Conservation (phyloP, 2,888 invertebrate species). For the Uloborus plumipes region DNA sequence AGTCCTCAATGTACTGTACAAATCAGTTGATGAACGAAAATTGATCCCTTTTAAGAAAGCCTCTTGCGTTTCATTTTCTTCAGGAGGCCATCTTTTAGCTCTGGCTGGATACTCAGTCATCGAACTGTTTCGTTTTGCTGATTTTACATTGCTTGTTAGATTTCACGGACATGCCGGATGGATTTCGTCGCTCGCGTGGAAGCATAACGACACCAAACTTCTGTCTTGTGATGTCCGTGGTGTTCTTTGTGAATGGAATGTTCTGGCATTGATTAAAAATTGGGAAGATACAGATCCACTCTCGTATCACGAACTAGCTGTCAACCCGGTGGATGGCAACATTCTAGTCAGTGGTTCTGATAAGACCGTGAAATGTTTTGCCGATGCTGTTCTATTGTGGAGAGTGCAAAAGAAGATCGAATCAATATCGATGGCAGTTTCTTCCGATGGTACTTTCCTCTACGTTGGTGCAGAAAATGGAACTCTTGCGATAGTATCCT, state of each 20-base stretch:
- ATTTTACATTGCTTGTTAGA: conserved; percentile 11
- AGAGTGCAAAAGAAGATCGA: not conserved
- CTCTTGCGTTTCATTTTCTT: conserved; percentile 9
- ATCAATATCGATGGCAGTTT: not conserved
- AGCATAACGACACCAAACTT: conserved; percentile 29
- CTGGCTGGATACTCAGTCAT: conserved; percentile 7
- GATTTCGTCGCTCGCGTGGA: conserved; percentile 25
- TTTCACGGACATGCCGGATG: conserved; percentile 36
- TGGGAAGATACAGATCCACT: conserved; percentile 32
- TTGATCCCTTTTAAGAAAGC: conserved; percentile 3
- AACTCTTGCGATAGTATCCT: not conserved
- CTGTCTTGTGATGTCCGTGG: conserved; percentile 34
- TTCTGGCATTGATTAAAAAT: conserved; percentile 7
- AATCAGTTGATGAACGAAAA: conserved; percentile 14
- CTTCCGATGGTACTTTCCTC: not conserved
- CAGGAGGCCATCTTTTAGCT: conserved; percentile 29
- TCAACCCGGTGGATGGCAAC: not conserved
- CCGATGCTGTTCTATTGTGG: conserved; percentile 14
- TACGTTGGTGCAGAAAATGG: conserved; percentile 25
- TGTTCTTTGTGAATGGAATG: conserved; percentile 47
- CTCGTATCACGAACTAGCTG: conserved; percentile 16
- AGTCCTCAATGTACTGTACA: conserved; percentile 16
- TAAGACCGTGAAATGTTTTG: conserved; percentile 14
- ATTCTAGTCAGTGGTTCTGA: conserved; percentile 15
- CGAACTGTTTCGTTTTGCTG: conserved; percentile 19